These are phyloP conservation scores for Jordanella pulchra DNA, from an alignment of 2,797 vertebrate genomes.

Conservation along the genomic window DNA sequence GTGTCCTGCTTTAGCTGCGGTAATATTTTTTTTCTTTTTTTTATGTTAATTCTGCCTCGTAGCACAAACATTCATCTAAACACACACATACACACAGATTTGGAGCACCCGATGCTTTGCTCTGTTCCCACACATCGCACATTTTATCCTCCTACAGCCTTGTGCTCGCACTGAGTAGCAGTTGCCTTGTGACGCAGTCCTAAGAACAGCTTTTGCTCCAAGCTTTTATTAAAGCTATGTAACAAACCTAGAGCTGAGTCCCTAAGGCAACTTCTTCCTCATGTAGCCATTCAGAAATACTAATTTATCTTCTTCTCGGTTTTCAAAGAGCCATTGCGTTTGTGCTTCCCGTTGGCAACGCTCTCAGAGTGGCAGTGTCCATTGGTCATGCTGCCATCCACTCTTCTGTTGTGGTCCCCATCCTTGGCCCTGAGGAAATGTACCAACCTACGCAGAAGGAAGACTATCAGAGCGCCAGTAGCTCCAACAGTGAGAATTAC, in stretches of 20 bases:
- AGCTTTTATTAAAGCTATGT: conserved; percentile 55
- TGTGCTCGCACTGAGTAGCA: conserved; percentile 50
- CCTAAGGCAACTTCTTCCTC: conserved; percentile 64
- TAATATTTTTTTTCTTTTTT: conserved; percentile 32
- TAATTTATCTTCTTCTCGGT: conserved; percentile 97
- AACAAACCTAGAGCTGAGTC: conserved; percentile 74
- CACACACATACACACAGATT: conserved; percentile 53
- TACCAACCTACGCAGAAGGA: conserved; percentile 76
- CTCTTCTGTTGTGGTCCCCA: conserved; percentile 52
- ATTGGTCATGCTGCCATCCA: conserved; percentile 78
- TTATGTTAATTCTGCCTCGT: conserved; percentile 61
- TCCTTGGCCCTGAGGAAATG: conserved; percentile 78
- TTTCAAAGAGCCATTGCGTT: conserved; percentile 90
- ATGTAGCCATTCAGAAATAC: conserved; percentile 54
- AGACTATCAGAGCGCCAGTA: conserved; percentile 75
- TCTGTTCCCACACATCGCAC: conserved; percentile 42
- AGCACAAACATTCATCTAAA: conserved; percentile 50
- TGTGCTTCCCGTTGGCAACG: conserved; percentile 91
- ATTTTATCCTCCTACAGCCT: conserved; percentile 46
- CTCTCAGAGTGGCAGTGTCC: conserved; percentile 92
- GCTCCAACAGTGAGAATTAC: conserved; percentile 80
- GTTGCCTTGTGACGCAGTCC: conserved; percentile 61
- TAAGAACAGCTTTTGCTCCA: conserved; percentile 55
- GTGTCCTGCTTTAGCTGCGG: conserved; percentile 57
- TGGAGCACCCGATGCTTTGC: conserved; percentile 61